Conservation (phyloP, 1,140 invertebrate genomes). For the Metopolophium dirhodum region DNA sequence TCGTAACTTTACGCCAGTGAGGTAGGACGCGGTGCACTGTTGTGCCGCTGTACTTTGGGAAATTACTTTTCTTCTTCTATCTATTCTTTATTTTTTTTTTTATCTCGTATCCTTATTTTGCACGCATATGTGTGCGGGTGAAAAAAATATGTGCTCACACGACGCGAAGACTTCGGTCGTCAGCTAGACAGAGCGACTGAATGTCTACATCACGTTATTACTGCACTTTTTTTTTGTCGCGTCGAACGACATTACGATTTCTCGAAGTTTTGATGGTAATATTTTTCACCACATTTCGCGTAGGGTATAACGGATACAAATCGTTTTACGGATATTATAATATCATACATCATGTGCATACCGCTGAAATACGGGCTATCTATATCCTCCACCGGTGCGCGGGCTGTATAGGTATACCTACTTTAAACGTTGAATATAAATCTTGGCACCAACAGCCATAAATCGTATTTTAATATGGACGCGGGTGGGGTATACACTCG, state of each 20-base stretch:
- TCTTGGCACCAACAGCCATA: background rate
- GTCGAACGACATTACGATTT: background rate
- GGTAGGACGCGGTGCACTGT: background rate
- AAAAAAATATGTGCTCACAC: background rate
- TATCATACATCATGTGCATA: constrained; percentile 3
- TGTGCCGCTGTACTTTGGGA: background rate
- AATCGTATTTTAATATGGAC: constrained; percentile 3
- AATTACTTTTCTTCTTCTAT: background rate
- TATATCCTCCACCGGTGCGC: background rate
- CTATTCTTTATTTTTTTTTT: background rate
- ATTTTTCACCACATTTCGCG: background rate
- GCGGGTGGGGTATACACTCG: background rate
- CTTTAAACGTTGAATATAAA: background rate
- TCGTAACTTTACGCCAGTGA: background rate
- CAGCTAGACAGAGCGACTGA: background rate
- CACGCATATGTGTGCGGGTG: background rate
- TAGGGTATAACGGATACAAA: background rate
- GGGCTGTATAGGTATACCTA: constrained; percentile 6
- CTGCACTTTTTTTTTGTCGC: background rate
- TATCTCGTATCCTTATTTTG: background rate
- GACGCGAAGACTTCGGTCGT: background rate
- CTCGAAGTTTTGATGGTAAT: background rate
- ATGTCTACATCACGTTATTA: background rate
- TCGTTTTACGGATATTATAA: constrained; percentile 16
- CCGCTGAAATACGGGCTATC: background rate